Evolutionary conservation across 2,888 invertebrate species (phyloP).

Genomic region (Ypsolopha scabrella): DNA sequence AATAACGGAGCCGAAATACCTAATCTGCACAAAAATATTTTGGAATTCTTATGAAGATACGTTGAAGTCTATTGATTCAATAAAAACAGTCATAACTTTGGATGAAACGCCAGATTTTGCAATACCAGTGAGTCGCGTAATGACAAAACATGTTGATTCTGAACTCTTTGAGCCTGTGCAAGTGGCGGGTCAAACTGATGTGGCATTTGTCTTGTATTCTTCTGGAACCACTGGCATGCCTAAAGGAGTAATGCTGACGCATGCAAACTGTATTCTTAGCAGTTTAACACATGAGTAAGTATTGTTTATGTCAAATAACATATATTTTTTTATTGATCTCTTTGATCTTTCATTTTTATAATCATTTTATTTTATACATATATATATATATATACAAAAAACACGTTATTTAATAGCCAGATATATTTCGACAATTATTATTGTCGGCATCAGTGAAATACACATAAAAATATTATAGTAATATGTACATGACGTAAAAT

Average conservation of each 20-base stretch:
- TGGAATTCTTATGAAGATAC: conserved; percentile 41
- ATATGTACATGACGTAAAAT: no score
- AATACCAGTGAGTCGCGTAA: conserved; percentile 16
- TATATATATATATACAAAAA: no score
- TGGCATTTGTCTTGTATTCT: conserved; percentile 69
- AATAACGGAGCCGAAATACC: conserved; percentile 74
- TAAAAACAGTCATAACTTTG: conserved; percentile 29
- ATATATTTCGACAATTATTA: no score
- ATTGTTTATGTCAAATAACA: neutral
- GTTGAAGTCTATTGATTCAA: conserved; percentile 27
- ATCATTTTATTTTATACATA: no score
- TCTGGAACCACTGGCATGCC: conserved; percentile 79
- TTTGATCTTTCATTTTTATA: no score
- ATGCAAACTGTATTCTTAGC: conserved; percentile 62
- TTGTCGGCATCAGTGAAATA: no score
- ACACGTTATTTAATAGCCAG: no score
- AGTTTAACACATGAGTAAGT: conserved; percentile 40
- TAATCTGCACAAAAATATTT: conserved; percentile 71
- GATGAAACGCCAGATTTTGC: conserved; percentile 19
- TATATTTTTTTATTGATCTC: no score
- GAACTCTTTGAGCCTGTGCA: neutral
- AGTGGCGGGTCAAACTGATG: conserved; percentile 9
- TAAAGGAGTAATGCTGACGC: conserved; percentile 75
- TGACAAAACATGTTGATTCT: neutral
- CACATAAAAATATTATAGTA: no score